phyloP scores from a whole-genome alignment of 2,113 vertebrate species.

The Fulmarus glacialis region DNA sequence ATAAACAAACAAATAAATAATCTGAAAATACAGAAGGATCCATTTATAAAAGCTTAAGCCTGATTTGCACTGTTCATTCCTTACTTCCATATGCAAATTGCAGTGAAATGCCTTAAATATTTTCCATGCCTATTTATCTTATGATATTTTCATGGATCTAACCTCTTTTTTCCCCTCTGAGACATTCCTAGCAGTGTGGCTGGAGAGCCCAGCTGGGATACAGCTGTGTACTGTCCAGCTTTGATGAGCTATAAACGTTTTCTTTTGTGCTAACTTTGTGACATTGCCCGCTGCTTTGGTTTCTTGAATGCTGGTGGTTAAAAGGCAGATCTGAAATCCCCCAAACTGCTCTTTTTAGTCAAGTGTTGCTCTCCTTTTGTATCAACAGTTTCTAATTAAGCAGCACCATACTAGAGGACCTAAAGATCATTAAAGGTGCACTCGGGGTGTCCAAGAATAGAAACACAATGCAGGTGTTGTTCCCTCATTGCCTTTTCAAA shows the following conservation, averaged over 20 bases:
- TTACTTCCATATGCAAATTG: neutral
- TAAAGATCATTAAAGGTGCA: neutral
- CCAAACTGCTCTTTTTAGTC: neutral
- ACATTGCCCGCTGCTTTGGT: neutral
- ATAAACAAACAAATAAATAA: neutral
- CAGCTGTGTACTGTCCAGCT: neutral
- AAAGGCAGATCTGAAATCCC: conserved; percentile 18
- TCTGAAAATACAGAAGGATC: neutral
- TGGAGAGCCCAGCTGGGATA: conserved; percentile 32
- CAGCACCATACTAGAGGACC: neutral
- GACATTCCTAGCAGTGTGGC: neutral
- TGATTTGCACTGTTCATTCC: neutral
- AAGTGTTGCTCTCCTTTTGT: neutral
- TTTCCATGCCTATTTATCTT: conserved; percentile 16
- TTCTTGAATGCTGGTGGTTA: neutral
- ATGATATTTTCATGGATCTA: neutral
- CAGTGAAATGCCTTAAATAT: neutral
- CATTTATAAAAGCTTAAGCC: neutral
- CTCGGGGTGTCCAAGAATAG: neutral
- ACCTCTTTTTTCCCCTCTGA: conserved; percentile 4
- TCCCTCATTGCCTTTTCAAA: neutral
- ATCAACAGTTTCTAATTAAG: conserved; percentile 46
- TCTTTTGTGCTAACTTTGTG: neutral
- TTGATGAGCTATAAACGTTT: conserved; percentile 25
- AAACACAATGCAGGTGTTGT: conserved; percentile 38